Base-by-base conservation (phyloP, 53 echinoderm and acorn worm genomes). In the Echinometra lucunter region DNA sequence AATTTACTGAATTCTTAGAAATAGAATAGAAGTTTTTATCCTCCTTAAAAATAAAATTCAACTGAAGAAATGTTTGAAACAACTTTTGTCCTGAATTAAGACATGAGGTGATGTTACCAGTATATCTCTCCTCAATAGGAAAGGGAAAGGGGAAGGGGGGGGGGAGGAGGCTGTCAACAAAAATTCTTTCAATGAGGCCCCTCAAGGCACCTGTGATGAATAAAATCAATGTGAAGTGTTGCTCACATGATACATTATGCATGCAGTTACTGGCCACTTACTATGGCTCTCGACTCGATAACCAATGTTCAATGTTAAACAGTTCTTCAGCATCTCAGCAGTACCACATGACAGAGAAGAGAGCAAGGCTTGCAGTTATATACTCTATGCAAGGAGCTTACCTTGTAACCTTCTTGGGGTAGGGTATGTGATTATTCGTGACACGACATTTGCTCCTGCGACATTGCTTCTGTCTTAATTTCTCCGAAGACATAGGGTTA, bases 141-240 rank as follows among this genome's bases (percentile, higher is more conserved):
- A n/a, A n/a, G n/a, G n/a, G n/a, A n/a, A n/a, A n/a, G n/a, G n/a
- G 9, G 13, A 0, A 53, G 53, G 21, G 16, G 38, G 78, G 78
- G 40, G 21, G 19, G n/a, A n/a, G 49, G 47, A 15, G 49, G 85
- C 13, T 85, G 27, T 17, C 53, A n/a, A 21, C 8, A 45, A 85
- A 44, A 27, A 45, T 13, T 10, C 30, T 85, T 85, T 85, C 85
- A 45, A 28, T 21, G 85, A 85, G 85, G 85, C 85, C 85, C 85
- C 10, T 85, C 85, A 12, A 28, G 49, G 85, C 9, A 78, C 6
- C 42, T 78, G 13, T 4, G 12, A 38, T 38, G 78, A 9, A 42
- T 40, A 18, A 40, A 42, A 42, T 78, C 16, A 12, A 19, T 13
- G 42, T 19, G 38, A 40, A 78, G 78, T 23, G 78, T 78, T 40